phyloP scores from a whole-genome alignment of 2,797 vertebrate genomes.

The Oryzias dopingdopingensis region DNA sequence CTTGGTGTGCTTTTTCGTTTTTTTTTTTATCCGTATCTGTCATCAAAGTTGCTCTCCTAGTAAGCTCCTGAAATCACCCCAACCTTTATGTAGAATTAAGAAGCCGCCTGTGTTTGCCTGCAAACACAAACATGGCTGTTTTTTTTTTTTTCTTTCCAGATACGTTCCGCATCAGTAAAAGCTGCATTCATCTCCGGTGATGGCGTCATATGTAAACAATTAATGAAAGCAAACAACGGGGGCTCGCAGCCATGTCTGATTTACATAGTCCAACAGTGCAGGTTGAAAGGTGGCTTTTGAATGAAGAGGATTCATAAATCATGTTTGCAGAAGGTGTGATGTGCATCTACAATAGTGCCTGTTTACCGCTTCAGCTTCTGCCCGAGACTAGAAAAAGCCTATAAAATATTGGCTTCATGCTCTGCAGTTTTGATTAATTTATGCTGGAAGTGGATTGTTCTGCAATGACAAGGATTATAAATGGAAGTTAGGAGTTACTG shows the following conservation, averaged over 20 bases:
- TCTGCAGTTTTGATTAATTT: slow-evolving; percentile 52
- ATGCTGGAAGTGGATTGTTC: slow-evolving; percentile 37
- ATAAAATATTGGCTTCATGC: slow-evolving; percentile 44
- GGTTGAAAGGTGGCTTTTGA: slow-evolving; percentile 62
- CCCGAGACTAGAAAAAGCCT: slow-evolving; percentile 25
- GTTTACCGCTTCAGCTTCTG: slow-evolving; percentile 51
- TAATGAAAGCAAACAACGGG: slow-evolving; percentile 52
- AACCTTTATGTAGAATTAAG: background rate
- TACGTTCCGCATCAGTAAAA: slow-evolving; percentile 12
- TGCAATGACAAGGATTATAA: slow-evolving; percentile 57
- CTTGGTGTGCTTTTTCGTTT: background rate
- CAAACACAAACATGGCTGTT: background rate
- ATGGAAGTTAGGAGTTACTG: slow-evolving; percentile 58
- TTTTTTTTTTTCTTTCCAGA: background rate
- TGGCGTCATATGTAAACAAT: slow-evolving; percentile 40
- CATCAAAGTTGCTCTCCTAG: slow-evolving; percentile 1
- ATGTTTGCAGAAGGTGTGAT: slow-evolving; percentile 51
- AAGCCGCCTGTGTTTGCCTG: slow-evolving; percentile 6
- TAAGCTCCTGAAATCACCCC: slow-evolving; percentile 16
- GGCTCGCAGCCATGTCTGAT: slow-evolving; percentile 37
- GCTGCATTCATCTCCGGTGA: slow-evolving; percentile 29
- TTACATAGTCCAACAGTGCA: slow-evolving; percentile 57
- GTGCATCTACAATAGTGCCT: slow-evolving; percentile 53
- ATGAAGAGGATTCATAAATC: slow-evolving; percentile 69
- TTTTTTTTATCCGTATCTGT: slow-evolving; percentile 3